Base-by-base conservation (phyloP, 2,797 vertebrate species). In the Vultur gryphus region DNA sequence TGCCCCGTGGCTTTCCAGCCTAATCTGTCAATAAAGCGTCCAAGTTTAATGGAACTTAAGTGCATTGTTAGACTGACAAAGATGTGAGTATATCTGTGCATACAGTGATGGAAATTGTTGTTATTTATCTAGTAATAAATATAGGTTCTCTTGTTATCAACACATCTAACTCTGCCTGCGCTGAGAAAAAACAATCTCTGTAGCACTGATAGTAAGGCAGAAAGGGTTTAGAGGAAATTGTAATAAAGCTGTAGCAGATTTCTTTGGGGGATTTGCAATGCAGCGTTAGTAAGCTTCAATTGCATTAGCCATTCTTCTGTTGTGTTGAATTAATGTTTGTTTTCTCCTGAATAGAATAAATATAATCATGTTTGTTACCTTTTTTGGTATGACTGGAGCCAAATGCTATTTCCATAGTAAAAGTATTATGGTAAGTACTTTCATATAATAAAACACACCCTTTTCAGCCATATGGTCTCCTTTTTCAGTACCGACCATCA, bases 221-320 rank as follows among this genome's bases (percentile, higher is more conserved):
- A 48, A 48, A 37, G 66, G 73, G 37, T 64, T 58, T 46, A 6
- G 62, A 84, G 89, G 84, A 78, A 52, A 94, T 90, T 87, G 57
- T 90, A 66, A 95, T 94, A 85, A 94, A 97, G 95, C 96, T 87
- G 92, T 67, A 54, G 95, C 84, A 62, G 69, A 35, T 88, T 91
- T 91, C 59, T 96, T 78, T 64, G 71, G 85, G 69, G 91, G 90
- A 80, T 93, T 96, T 89, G 88, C 64, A 16, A 2, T 28, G 86
- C 67, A 39, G 96, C 89, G 15, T 96, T 88, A 72, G 93, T 14
- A 69, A 90, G 94, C 91, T 79, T 90, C 81, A 17, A 24, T 55
- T 92, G 94, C 57, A 33, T 97, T 87, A 93, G 85, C 77, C 17
- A 2, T 58, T 88, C 86, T 57, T 52, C 8, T 84, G 67, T 33